phyloP scores from a whole-genome alignment of 2,113 vertebrate species.

The Micromys minutus region DNA sequence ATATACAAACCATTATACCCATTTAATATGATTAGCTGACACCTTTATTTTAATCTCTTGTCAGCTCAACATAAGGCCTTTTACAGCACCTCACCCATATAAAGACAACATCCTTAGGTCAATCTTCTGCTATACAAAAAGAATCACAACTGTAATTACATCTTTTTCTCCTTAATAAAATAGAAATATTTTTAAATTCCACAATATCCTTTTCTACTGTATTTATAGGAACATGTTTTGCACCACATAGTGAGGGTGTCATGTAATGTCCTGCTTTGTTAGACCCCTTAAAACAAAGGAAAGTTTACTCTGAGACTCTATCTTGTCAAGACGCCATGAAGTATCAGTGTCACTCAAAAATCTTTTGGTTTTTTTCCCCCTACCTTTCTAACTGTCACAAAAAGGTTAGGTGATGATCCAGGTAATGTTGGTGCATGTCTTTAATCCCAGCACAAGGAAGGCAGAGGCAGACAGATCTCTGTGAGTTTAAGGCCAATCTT shows the following conservation, averaged over 20 bases:
- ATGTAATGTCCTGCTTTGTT: not conserved
- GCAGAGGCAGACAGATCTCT: not conserved
- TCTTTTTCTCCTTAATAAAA: slow-evolving; percentile 44
- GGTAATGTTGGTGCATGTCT: not conserved
- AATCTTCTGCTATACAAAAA: not conserved
- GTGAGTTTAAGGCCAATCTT: not conserved
- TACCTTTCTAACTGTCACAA: not conserved
- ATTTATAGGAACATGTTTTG: not conserved
- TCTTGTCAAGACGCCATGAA: not conserved
- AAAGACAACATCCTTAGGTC: not conserved
- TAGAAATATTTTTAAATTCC: slow-evolving; percentile 13
- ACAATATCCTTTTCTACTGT: fast-evolving
- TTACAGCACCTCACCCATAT: not conserved
- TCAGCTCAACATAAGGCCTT: not conserved
- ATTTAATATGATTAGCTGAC: not conserved
- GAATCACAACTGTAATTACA: slow-evolving; percentile 17
- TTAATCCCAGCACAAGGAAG: not conserved
- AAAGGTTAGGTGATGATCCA: not conserved
- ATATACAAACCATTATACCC: too few relatives aligned
- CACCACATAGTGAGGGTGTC: not conserved
- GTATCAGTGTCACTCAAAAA: not conserved
- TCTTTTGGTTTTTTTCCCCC: not conserved
- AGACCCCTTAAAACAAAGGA: slow-evolving; percentile 11
- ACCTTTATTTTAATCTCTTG: not conserved
- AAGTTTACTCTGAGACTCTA: not conserved